phyloP scores from a whole-genome alignment of 2,797 vertebrate species.

The Tapera naevia region DNA sequence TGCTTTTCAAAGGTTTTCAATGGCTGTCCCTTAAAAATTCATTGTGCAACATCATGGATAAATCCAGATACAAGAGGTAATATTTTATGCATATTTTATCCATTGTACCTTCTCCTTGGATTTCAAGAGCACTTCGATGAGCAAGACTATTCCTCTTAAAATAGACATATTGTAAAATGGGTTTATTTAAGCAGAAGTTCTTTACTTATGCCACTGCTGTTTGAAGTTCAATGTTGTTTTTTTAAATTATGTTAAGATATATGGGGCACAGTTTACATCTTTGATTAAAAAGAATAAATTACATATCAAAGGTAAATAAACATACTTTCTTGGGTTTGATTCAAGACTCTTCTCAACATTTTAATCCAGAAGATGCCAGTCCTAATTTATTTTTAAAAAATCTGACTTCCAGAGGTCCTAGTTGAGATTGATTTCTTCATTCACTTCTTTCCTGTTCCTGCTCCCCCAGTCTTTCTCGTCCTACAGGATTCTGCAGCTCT shows the following conservation, averaged over 20 bases:
- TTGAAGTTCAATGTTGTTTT: not conserved
- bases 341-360: not conserved
- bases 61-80: conserved; percentile 97
- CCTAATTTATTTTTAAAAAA: not conserved
- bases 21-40: conserved; percentile 95
- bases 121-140: not conserved
- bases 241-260: not conserved
- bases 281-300: not conserved
- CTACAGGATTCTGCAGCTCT: not conserved
- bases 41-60: conserved; percentile 98
- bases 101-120: not conserved
- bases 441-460: not conserved
- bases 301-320: not conserved
- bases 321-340: fast-evolving
- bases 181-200: not conserved
- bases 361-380: not conserved
- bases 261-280: not conserved
- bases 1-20: conserved; percentile 99
- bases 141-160: not conserved
- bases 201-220: not conserved
- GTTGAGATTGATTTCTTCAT: not conserved
- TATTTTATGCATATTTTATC: not conserved
- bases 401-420: not conserved
- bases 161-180: not conserved
- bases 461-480: not conserved